phyloP scores from a whole-genome alignment of 2,113 vertebrate genomes.

The Eurypyga helias region DNA sequence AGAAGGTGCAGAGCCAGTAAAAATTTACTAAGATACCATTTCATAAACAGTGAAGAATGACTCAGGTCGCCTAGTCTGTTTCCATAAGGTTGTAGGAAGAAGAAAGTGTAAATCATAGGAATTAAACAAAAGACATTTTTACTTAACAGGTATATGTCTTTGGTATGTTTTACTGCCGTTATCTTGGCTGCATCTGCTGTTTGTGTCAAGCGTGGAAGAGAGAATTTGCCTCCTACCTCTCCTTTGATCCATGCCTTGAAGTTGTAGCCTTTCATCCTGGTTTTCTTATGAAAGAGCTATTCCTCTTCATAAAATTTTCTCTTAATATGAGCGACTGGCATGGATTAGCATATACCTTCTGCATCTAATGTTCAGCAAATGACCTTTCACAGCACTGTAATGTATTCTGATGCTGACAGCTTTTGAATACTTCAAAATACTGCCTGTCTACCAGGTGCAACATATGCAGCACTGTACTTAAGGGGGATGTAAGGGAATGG shows the following conservation, averaged over 20 bases:
- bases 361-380: neutral
- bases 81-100: neutral
- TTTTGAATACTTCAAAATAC: neutral
- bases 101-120: neutral
- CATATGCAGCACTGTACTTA: neutral
- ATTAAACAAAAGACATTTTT: neutral
- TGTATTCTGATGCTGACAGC: neutral
- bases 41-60: neutral
- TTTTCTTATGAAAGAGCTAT: neutral
- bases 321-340: neutral
- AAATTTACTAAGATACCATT: neutral
- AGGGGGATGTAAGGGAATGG: neutral
- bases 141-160: neutral
- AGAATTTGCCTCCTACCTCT: neutral
- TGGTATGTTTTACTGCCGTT: neutral
- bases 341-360: neutral
- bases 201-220: neutral
- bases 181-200: neutral
- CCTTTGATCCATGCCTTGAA: neutral
- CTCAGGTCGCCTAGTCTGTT: neutral
- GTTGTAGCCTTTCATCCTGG: neutral
- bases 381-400: neutral
- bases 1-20: neutral
- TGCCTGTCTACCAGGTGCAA: neutral
- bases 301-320: neutral